These are phyloP conservation scores for Mormyrus iriodes DNA, from an alignment of 2,113 vertebrate genomes.

Conservation along the genomic window DNA sequence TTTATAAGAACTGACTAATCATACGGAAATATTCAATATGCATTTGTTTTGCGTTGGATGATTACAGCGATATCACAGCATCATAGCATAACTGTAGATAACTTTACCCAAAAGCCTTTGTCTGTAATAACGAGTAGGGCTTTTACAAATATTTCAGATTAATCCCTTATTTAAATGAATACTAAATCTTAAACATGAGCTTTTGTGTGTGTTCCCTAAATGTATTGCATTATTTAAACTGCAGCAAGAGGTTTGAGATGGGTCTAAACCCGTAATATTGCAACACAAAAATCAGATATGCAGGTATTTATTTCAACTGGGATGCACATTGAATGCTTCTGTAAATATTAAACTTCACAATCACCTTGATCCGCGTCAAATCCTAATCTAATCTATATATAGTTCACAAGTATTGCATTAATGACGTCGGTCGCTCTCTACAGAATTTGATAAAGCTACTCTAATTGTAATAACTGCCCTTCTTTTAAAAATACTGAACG, in stretches of 20 bases:
- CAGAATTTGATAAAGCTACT: neutral
- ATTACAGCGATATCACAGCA: neutral
- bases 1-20: neutral
- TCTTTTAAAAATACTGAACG: neutral
- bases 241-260: neutral
- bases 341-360: neutral
- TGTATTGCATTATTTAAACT: too few relatives aligned
- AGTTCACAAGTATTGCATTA: neutral
- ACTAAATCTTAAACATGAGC: too few relatives aligned
- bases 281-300: neutral
- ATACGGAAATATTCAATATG: neutral
- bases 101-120: too few relatives aligned
- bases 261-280: neutral
- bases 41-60: neutral
- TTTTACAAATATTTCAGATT: too few relatives aligned
- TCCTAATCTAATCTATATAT: constrained; percentile 1
- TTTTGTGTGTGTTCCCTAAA: too few relatives aligned
- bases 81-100: too few relatives aligned
- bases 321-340: neutral
- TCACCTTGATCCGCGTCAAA: neutral
- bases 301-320: neutral
- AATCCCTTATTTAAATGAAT: too few relatives aligned
- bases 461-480: neutral
- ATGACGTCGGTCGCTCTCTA: neutral
- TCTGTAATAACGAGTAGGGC: too few relatives aligned